phyloP scores from a whole-genome alignment of 2,113 vertebrate genomes.

The Oplegnathus fasciatus region DNA sequence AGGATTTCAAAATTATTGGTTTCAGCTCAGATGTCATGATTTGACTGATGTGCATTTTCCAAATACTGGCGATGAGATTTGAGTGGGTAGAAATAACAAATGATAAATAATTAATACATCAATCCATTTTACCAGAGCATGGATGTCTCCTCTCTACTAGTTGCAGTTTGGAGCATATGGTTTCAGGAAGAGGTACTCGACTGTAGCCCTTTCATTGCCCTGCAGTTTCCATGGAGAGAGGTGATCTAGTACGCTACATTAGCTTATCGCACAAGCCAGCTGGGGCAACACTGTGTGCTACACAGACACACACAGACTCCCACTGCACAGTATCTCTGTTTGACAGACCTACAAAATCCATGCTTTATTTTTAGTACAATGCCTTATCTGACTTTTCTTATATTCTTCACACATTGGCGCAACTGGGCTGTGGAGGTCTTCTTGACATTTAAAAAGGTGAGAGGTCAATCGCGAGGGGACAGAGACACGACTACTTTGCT shows the following conservation, averaged over 20 bases:
- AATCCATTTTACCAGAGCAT: not conserved
- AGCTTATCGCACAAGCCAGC: slow-evolving; percentile 72
- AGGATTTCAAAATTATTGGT: too few species aligned
- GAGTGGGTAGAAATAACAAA: not conserved
- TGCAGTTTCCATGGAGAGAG: slow-evolving; percentile 70
- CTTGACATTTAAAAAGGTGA: slow-evolving; percentile 71
- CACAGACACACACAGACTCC: slow-evolving; percentile 35
- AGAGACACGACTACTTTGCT: slow-evolving; percentile 52
- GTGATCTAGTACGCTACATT: slow-evolving; percentile 64
- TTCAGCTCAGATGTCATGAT: slow-evolving; percentile 1
- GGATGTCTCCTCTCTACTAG: not conserved
- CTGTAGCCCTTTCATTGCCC: slow-evolving; percentile 25
- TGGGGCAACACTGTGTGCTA: slow-evolving; percentile 34
- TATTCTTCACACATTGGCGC: slow-evolving; percentile 5
- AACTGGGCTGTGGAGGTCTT: slow-evolving; percentile 1
- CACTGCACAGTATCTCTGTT: slow-evolving; percentile 30
- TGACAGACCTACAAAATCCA: slow-evolving; percentile 48
- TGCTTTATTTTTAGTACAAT: slow-evolving; percentile 44
- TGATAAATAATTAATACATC: not conserved
- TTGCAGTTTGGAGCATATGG: slow-evolving; percentile 5
- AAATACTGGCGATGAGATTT: not conserved
- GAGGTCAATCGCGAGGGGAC: slow-evolving; percentile 60
- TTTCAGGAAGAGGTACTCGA: slow-evolving; percentile 41
- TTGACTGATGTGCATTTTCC: not conserved
- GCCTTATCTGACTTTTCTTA: slow-evolving; percentile 37